Conservation (phyloP, 2,888 invertebrate species). For the Leucoptera coffeella region DNA sequence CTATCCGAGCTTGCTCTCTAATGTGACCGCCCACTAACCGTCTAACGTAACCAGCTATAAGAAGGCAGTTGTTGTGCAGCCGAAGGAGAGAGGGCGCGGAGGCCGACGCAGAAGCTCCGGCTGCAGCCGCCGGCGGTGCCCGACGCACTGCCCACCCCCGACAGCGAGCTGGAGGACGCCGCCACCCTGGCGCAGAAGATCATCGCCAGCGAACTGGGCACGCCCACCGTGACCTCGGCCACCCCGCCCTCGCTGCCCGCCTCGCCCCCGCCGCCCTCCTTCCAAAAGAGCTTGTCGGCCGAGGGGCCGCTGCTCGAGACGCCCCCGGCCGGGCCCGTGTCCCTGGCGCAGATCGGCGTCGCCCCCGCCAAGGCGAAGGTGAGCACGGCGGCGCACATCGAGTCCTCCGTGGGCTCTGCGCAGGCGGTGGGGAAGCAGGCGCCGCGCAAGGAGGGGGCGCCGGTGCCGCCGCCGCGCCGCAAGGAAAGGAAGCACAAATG, state of each 20-base stretch:
- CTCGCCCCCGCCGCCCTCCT: constrained; percentile 9
- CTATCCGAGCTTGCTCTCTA: constrained; percentile 55
- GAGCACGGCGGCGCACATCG: constrained; percentile 30
- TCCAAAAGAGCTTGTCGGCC: constrained; percentile 19
- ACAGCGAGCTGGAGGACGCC: constrained; percentile 46
- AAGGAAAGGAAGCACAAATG: constrained; percentile 46
- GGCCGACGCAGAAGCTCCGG: constrained; percentile 35
- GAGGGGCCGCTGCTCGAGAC: constrained; percentile 36
- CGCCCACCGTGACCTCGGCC: constrained; percentile 22
- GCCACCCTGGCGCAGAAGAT: constrained; percentile 38
- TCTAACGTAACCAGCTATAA: constrained; percentile 42
- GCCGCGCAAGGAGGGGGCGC: constrained; percentile 22
- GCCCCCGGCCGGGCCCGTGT: constrained; percentile 43
- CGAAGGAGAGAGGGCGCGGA: constrained; percentile 21
- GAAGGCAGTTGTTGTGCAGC: constrained; percentile 49
- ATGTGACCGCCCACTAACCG: constrained; percentile 54
- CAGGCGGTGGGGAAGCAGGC: constrained; percentile 35
- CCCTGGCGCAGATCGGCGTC: constrained; percentile 44
- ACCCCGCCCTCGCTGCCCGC: constrained; percentile 15
- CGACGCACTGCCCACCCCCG: constrained; percentile 40
- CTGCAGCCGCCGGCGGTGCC: constrained; percentile 27
- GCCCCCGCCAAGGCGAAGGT: constrained; percentile 23
- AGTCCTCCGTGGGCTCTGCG: constrained; percentile 29
- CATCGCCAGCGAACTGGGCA: constrained; percentile 38
- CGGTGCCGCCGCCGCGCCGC: constrained; percentile 50